A percentile compares a stretch with the other conserved stretches of the same genome.
phyloP scores from a whole-genome alignment of 2,797 vertebrate genomes.

The Pseudochaenichthys georgianus region DNA sequence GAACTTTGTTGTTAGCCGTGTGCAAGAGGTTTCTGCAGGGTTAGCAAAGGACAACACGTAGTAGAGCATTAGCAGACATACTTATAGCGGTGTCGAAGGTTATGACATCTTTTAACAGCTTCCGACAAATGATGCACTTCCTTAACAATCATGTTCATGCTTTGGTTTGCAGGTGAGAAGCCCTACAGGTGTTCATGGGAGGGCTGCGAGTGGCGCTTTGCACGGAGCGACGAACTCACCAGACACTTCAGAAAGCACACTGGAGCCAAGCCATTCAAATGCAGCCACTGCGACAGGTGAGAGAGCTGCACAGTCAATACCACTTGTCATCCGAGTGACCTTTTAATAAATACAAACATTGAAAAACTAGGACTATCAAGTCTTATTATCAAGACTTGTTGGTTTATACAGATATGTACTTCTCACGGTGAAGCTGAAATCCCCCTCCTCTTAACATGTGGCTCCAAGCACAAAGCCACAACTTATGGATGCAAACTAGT shows the following conservation, averaged over 20 bases:
- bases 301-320: neutral
- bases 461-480: neutral
- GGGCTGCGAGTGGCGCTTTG: conserved; percentile 98
- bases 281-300: conserved; percentile 98
- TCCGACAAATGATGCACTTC: neutral
- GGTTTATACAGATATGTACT: neutral
- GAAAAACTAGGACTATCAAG: neutral
- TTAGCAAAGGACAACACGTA: neutral
- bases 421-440: neutral
- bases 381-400: neutral
- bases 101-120: neutral
- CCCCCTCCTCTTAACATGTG: conserved; percentile 2
- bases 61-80: neutral
- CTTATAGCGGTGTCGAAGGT: neutral
- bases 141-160: no score
- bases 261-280: conserved; percentile 99
- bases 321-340: neutral
- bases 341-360: no score
- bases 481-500: conserved; percentile 13
- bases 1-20: neutral
- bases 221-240: conserved; percentile 97
- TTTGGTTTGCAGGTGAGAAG: conserved; percentile 91
- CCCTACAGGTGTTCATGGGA: conserved; percentile 99
- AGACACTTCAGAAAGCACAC: conserved; percentile 99
- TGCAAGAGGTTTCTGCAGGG: neutral